Base-by-base conservation (phyloP, 2,888 invertebrate genomes). In the Cheilosia impressa region DNA sequence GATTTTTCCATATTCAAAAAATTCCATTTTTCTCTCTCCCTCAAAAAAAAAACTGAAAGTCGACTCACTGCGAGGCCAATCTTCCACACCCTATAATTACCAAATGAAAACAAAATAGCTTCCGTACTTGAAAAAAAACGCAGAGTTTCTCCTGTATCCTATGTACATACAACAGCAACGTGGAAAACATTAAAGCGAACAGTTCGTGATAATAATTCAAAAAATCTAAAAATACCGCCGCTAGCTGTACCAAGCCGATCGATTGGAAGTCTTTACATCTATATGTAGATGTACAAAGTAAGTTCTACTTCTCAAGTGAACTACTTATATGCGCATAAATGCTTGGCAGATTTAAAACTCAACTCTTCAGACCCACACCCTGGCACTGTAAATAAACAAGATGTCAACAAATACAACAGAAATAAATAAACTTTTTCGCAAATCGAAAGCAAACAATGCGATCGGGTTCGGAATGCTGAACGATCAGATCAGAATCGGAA, bases 401-500 rank as follows among this genome's bases (percentile, higher is more conserved):
- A 58, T 78, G 78, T 63, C 78, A 78, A 63, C 55, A 55, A 62
- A 63, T 19, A 19, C 19, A 47, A 50, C 22, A 63, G 38, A 69
- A 69, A 69, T 17, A 75, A 75, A 66, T 57, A 63, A 62, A 78
- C 55, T 62, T 62, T 53, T 76, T 60, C 13, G 38, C 38, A 63
- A 62, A 47, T 7, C 50, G 34, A 69, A 73, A 27, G 34, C 50
- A 52, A 66, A 58, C 47, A 41, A 52, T 19, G 47, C 52, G 38
- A 38, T 17, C 7, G 50, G 31, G 19, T 24, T 17, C 2, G 58
- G 31, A 66, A 66, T 76, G 69, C 76, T 53, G 65, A 62, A 72
- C 53, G 31, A 43, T 71, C 52, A 19, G 31, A 13, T 38, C 34
- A 13, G 34, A 38, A 38, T 38, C 34, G 34, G 13, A 43, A 47